Base-by-base conservation (phyloP, 2,797 vertebrate genomes). In the Loris lydekkerianus region DNA sequence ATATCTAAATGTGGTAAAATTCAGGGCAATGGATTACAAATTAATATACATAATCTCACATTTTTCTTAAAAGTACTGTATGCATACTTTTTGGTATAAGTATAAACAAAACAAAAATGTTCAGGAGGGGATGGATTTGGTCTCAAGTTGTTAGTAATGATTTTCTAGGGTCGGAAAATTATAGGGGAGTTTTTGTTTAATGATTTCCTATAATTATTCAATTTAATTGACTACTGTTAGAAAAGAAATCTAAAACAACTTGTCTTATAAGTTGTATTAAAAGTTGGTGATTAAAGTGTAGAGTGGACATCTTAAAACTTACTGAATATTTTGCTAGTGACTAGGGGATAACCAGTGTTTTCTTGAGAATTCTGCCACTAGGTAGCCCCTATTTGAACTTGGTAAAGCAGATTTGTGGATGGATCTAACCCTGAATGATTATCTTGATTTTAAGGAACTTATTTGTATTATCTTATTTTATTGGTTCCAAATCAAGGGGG, bases 321-420 rank as follows among this genome's bases (percentile, higher is more conserved):
- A 13, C 21, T 89, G 29, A 89, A 29, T 80, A 91, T 72, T 95
- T 95, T 89, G 5, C 56, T 93, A 81, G 58, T 85, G 60, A 86
- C 34, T 23, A 69, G 46, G 10, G 11, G 31, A 31, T 87, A 43
- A 58, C 58, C 10, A n/a, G 25, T 89, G 8, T 23, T 81, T 76
- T 87, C 34, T 37, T 84, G 43, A 82, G 37, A 97, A 75, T 63
- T 92, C 53, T 94, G 25, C 34, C 90, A 46, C 13, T 3, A 6
- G 70, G 23, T 10, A 93, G 78, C 10, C 5, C 58, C 27, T 80
- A 29, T 90, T 84, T 91, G 56, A 95, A 95, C 40, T 25, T 91
- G 65, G 65, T 85, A 25, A 77, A n/a, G 72, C 60, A 61, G 46
- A 65, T 84, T 60, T 63, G 4, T 85, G 27, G 69, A 81, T 40